Conservation (phyloP, 2,888 invertebrate species). For the Cryptus armator region DNA sequence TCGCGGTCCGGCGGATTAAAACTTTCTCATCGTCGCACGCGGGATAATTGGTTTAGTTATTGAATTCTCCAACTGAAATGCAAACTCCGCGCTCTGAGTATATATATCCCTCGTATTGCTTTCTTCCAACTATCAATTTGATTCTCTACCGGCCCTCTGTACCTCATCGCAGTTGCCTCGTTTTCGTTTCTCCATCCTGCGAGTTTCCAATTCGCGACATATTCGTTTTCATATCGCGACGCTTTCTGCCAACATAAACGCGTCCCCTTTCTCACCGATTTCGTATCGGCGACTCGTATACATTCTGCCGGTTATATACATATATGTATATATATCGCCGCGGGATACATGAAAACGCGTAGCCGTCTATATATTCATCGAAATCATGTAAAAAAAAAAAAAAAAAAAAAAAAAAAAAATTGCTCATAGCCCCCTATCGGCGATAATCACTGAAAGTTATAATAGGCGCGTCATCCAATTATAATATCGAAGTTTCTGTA, state of each 20-base stretch:
- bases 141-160: slow-evolving; percentile 44
- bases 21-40: slow-evolving; percentile 78
- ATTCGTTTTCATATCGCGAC: slow-evolving; percentile 33
- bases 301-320: neutral
- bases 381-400: neutral
- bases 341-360: neutral
- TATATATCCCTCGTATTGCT: slow-evolving; percentile 60
- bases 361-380: neutral
- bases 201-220: slow-evolving; percentile 53
- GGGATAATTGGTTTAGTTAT: slow-evolving; percentile 82
- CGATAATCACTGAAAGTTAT: neutral
- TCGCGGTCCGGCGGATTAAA: slow-evolving; percentile 75
- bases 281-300: neutral
- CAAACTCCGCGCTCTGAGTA: slow-evolving; percentile 72
- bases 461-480: neutral
- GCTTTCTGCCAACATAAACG: neutral
- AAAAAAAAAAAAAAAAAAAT: neutral
- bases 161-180: slow-evolving; percentile 7
- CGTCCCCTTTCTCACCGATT: neutral
- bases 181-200: slow-evolving; percentile 42
- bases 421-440: neutral
- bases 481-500: neutral
- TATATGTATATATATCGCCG: neutral
- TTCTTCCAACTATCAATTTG: slow-evolving; percentile 42
- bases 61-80: slow-evolving; percentile 77